These are phyloP conservation scores for Nemotelus pantherinus DNA, from an alignment of 2,888 invertebrate species.

Conservation along the genomic window DNA sequence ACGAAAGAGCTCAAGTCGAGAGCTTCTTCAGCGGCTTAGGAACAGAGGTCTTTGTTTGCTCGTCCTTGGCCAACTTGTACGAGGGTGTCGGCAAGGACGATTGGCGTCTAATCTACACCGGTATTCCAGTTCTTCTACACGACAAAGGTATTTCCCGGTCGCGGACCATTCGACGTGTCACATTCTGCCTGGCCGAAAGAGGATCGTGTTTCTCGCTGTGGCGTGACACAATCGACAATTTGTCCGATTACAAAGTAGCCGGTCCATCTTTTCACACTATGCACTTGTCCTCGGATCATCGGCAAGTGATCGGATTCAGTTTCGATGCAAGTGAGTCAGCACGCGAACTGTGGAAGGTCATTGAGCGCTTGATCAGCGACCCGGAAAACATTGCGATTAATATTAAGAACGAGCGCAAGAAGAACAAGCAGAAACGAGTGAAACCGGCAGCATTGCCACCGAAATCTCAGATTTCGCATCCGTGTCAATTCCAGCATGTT, in stretches of 20 bases:
- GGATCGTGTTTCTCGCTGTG: slow-evolving; percentile 85
- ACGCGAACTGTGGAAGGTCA: slow-evolving; percentile 74
- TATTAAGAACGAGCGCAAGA: slow-evolving; percentile 69
- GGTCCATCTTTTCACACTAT: slow-evolving; percentile 84
- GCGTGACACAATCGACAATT: slow-evolving; percentile 82
- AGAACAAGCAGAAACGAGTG: slow-evolving; percentile 66
- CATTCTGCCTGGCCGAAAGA: slow-evolving; percentile 78
- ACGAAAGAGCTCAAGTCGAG: slow-evolving; percentile 76
- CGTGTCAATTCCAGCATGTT: slow-evolving; percentile 86
- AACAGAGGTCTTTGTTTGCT: slow-evolving; percentile 80
- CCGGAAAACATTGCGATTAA: slow-evolving; percentile 82
- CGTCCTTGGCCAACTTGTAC: slow-evolving; percentile 79
- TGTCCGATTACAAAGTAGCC: slow-evolving; percentile 77
- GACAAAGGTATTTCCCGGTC: slow-evolving; percentile 80
- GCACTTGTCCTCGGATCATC: slow-evolving; percentile 80
- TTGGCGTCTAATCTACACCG: slow-evolving; percentile 81
- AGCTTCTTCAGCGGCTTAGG: slow-evolving; percentile 80
- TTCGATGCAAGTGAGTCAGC: slow-evolving; percentile 81
- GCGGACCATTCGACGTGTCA: slow-evolving; percentile 73
- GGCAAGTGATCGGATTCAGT: slow-evolving; percentile 79
- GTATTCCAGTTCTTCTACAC: slow-evolving; percentile 80
- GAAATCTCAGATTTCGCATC: slow-evolving; percentile 84
- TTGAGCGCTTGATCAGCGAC: slow-evolving; percentile 76
- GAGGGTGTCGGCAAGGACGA: slow-evolving; percentile 69
- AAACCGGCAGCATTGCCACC: slow-evolving; percentile 74